phyloP scores from a whole-genome alignment of 2,797 vertebrate genomes.

The Malurus leucopterus region DNA sequence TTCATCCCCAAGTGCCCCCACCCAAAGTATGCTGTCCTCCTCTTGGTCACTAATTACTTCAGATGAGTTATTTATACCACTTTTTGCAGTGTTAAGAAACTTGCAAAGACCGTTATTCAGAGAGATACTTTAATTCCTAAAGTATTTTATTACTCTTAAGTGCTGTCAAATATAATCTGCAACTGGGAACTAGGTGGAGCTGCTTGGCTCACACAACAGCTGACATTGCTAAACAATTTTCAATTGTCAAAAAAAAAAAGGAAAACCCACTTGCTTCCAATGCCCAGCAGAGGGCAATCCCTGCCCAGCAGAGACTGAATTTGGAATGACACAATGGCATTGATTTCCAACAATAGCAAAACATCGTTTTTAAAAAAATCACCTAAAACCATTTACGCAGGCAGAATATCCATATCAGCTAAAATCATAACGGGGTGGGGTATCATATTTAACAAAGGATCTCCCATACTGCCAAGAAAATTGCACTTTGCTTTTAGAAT shows the following conservation, averaged over 20 bases:
- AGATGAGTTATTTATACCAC: background rate
- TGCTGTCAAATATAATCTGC: background rate
- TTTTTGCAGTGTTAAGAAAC: background rate
- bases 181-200: background rate
- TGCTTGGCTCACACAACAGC: background rate
- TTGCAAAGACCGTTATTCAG: background rate
- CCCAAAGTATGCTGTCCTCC: background rate
- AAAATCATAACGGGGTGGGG: background rate
- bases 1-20: background rate
- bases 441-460: background rate
- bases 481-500: background rate
- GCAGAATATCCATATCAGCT: background rate
- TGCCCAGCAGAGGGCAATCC: conserved; percentile 53
- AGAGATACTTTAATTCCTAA: background rate
- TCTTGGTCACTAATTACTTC: background rate
- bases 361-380: background rate
- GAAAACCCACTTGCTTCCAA: background rate
- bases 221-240: background rate
- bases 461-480: background rate
- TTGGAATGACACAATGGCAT: background rate
- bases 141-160: background rate
- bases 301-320: background rate
- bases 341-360: background rate
- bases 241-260: background rate
- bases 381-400: background rate